These are phyloP conservation scores for Actinopyga echinites DNA, from an alignment of 53 echinoderm and acorn worm genomes.

Conservation along the genomic window DNA sequence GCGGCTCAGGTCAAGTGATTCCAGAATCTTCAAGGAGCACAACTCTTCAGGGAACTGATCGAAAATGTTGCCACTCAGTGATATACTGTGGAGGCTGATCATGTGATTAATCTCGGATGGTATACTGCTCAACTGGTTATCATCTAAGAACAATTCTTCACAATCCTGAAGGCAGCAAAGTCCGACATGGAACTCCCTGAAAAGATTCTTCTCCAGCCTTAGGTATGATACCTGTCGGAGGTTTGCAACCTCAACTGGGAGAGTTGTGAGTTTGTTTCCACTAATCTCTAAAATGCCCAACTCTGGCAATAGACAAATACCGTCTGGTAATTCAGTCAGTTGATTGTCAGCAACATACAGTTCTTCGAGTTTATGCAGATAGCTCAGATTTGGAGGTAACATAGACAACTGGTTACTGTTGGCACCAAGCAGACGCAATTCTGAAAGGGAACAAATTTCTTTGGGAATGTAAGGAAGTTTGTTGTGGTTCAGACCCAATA, in stretches of 20 bases:
- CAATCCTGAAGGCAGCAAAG: conserved; percentile 69
- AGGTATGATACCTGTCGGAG: conserved; percentile 59
- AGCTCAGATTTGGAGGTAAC: conserved; percentile 64
- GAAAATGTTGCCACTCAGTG: conserved; percentile 67
- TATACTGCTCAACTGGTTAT: conserved; percentile 61
- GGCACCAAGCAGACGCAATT: conserved; percentile 64
- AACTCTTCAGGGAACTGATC: conserved; percentile 73
- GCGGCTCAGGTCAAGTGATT: conserved; percentile 65
- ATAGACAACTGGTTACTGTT: conserved; percentile 61
- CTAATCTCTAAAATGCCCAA: conserved; percentile 75
- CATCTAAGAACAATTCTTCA: conserved; percentile 67
- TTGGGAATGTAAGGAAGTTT: conserved; percentile 59
- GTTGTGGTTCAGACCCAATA: conserved; percentile 78
- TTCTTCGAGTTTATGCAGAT: conserved; percentile 67
- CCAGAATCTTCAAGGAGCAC: conserved; percentile 65
- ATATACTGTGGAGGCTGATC: conserved; percentile 62
- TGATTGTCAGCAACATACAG: conserved; percentile 70
- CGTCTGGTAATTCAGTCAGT: conserved; percentile 71
- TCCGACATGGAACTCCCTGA: conserved; percentile 61
- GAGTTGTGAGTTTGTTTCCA: conserved; percentile 60
- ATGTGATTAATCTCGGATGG: conserved; percentile 82
- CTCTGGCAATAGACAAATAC: conserved; percentile 67
- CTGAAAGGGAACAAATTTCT: conserved; percentile 54
- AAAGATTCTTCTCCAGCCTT: conserved; percentile 66
- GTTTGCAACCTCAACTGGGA: conserved; percentile 86